Percentiles rank a stretch among this genome's conserved stretches.
These are phyloP conservation scores for Parasteatoda lunata DNA, from an alignment of 2,888 invertebrate species.

Conservation along the genomic window DNA sequence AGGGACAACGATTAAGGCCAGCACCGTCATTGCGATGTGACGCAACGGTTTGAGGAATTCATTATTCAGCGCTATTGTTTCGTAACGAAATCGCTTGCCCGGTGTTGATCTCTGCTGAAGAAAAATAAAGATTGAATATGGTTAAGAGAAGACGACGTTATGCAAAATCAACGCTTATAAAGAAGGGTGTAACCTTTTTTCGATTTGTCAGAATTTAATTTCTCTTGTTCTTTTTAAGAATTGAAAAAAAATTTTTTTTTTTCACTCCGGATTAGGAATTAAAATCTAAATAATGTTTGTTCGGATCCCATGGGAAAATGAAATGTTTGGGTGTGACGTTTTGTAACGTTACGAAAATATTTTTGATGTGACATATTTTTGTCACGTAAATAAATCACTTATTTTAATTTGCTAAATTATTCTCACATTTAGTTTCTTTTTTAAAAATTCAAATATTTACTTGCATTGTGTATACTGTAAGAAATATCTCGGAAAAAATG, in stretches of 20 bases:
- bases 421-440: no score
- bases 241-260: background rate
- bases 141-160: background rate
- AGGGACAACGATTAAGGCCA: slow-evolving; percentile 15
- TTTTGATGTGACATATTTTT: no score
- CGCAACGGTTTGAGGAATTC: slow-evolving; percentile 7
- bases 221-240: background rate
- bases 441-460: no score
- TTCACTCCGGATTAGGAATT: background rate
- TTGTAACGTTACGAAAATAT: no score
- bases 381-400: no score
- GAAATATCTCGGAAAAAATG: no score
- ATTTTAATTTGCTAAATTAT: no score
- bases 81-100: slow-evolving; percentile 12
- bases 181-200: background rate
- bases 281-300: background rate
- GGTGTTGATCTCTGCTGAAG: background rate
- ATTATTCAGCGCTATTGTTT: slow-evolving; percentile 4
- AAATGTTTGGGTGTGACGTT: no score
- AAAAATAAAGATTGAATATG: background rate
- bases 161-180: background rate
- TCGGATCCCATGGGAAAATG: no score
- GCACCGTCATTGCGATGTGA: background rate
- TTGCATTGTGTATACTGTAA: no score
- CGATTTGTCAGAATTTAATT: slow-evolving; percentile 5